Base-by-base conservation (phyloP, 2,113 vertebrate species). In the Trichomycterus rosablanca region DNA sequence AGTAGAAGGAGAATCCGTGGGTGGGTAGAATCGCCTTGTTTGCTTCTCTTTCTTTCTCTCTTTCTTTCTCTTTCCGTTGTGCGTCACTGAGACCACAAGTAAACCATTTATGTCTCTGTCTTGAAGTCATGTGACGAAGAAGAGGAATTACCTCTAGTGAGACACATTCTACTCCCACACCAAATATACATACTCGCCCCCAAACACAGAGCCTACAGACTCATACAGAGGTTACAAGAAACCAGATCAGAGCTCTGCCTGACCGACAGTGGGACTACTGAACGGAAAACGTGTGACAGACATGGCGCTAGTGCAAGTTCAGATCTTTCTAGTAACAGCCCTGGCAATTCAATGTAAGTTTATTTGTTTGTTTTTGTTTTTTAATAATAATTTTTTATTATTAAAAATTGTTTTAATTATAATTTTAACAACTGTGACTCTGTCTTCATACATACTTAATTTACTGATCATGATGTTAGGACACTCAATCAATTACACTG, bases 1-100 rank as follows among this genome's bases (percentile, higher is more conserved):
- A n/a, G n/a, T n/a, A 46, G 10, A 53, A 19, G 55, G 61, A 60
- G 76, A 84, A 87, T 85, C 82, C 80, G 81, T 79, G 83, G 83
- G 80, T 71, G 39, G 39, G 26, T n/a, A 22, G 32, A 69, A 34
- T 40, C 42, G 34, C 60, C 34, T 53, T 59, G 48, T 64, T 63
- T 43, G 18, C 24, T 63, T 73, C 78, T 78, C 70, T 80, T 67
- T 76, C 70, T 76, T 62, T 72, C 32, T 73, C 60, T 76, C 48
- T 72, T 46, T 78, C 68, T 72, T 50, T 71, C 3, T 80, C 68
- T 86, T 86, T 87, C 85, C 85, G 76, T 39, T 68, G 67, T 72
- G 67, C 71, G 69, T 77, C 71, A 77, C 18, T 39, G 34, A 59
- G 10, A 80, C 79, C 76, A 34, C 80, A 81, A 71, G 74, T 69